A percentile compares a stretch with the other conserved stretches of the same genome.
Evolutionary conservation across 2,888 invertebrate genomes (phyloP).

Genomic region (Podotricha telesiphe): DNA sequence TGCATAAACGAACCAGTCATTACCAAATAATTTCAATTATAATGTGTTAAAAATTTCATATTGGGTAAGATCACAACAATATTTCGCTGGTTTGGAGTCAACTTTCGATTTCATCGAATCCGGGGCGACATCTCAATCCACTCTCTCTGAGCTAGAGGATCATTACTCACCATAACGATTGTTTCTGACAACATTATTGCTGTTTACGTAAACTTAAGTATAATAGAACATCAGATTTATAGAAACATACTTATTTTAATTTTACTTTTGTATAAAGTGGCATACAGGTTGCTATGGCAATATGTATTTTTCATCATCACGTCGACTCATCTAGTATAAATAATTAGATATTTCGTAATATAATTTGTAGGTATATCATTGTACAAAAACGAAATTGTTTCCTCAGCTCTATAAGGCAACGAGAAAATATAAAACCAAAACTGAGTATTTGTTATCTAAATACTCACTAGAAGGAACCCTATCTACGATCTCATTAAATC

Average conservation of each 20-base stretch:
- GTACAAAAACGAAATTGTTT: background rate
- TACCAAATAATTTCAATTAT: conserved; percentile 10
- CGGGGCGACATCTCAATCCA: conserved; percentile 53
- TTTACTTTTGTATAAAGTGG: too few species aligned
- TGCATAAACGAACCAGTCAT: conserved; percentile 11
- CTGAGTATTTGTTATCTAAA: background rate
- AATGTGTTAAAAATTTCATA: conserved; percentile 6
- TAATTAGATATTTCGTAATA: too few species aligned
- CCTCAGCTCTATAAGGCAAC: background rate
- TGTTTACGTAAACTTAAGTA: conserved; percentile 24
- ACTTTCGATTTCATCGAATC: conserved; percentile 66
- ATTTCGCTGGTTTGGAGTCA: conserved; percentile 47
- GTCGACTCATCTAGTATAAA: too few species aligned
- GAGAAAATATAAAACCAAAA: background rate
- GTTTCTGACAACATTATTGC: conserved; percentile 29
- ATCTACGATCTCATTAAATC: background rate
- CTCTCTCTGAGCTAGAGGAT: conserved; percentile 52
- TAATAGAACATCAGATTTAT: background rate
- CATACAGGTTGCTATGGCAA: too few species aligned
- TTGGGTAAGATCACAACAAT: conserved; percentile 41
- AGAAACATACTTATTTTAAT: background rate
- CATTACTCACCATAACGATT: conserved; percentile 36
- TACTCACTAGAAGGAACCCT: background rate
- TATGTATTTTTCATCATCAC: too few species aligned
- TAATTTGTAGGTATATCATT: background rate